Base-by-base conservation (phyloP, 2,888 invertebrate genomes). In the Mamestra brassicae region DNA sequence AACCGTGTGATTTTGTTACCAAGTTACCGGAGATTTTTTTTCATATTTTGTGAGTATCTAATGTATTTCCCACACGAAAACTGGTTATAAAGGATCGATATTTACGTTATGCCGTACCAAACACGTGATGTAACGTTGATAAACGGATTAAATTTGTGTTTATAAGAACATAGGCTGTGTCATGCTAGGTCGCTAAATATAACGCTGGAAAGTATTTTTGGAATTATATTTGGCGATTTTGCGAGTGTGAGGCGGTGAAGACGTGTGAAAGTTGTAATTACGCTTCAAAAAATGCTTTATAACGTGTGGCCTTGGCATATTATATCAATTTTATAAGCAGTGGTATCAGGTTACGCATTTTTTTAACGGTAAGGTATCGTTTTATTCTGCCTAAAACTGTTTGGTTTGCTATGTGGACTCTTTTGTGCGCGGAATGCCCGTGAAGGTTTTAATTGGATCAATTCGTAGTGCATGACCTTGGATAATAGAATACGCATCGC, bases 191-290 rank as follows among this genome's bases (percentile, higher is more conserved):
- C 89, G 88, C 96, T 96, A 96, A 93, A 96, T 95, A 95, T 96
- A 96, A 90, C 91, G 87, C 92, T 88, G 91, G 87, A 89, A 88
- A 91, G 91, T 95, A 95, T 95, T 96, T 95, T 94, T 90, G 94
- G 95, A 91, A 90, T 87, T 93, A 91, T 92, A 95, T 94, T 95
- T 94, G 92, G 94, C 93, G 93, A 94, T 92, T 95, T 95, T 91
- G 94, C 94, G 90, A 91, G 91, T 91, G 92, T 86, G 90, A 91
- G 91, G 87, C 91, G 89, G 89, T 93, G 93, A 92, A 93, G 93
- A 92, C 90, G 92, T 92, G 93, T 92, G 95, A 94, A 95, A 95
- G 94, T 95, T 92, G 85, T 91, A 87, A 91, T 92, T 92, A 88
- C 90, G 89, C 90, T 84, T 86, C 80, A 85, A 88, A 91, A 74